Percentiles rank a stretch among this genome's conserved stretches.
phyloP scores from a whole-genome alignment of 30 jellyfish, hydroid and myxozoan species.

The Nemopilema nomurai region DNA sequence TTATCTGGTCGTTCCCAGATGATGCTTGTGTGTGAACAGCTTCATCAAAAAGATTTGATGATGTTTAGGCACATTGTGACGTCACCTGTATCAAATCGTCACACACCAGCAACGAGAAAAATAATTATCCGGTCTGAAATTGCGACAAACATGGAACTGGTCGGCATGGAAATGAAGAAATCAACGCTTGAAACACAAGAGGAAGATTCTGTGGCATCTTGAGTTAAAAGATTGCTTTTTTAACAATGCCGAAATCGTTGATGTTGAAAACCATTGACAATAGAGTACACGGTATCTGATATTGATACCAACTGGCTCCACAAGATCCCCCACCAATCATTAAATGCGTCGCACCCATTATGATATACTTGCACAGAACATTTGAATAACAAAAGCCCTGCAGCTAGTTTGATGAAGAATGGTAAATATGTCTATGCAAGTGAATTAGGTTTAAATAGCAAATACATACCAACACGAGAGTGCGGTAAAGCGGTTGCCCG shows the following conservation, averaged over 20 bases:
- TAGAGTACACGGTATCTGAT: background rate
- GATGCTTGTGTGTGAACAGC: no score
- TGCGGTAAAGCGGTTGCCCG: background rate
- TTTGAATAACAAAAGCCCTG: background rate
- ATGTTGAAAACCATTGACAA: background rate
- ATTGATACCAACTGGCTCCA: background rate
- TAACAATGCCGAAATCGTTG: background rate
- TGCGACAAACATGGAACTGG: no score
- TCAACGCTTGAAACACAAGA: no score
- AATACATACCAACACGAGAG: background rate
- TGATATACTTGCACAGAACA: background rate
- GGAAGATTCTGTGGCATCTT: no score
- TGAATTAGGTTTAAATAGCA: background rate
- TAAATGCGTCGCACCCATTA: background rate
- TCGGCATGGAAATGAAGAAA: no score
- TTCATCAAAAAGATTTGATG: no score
- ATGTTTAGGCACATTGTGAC: no score
- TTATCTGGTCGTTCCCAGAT: no score
- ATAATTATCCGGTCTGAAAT: no score
- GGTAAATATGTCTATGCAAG: background rate
- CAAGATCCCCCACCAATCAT: background rate
- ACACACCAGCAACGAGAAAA: no score
- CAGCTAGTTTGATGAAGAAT: background rate
- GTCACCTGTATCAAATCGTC: no score
- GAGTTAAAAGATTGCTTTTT: no score